phyloP scores from a whole-genome alignment of 1,140 invertebrate genomes.

The Lasaia peninsularis region DNA sequence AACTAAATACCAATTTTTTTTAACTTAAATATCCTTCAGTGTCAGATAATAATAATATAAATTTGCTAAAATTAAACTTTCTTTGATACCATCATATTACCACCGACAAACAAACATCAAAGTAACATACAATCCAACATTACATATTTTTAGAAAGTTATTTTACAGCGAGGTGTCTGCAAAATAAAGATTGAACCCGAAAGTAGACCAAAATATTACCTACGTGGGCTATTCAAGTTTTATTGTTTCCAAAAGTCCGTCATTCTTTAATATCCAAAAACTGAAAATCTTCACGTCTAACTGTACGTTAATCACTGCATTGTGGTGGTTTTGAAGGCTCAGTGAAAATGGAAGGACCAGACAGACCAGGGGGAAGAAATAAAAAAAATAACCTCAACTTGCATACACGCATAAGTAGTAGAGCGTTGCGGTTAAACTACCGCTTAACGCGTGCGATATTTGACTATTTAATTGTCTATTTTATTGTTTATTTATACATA shows the following conservation, averaged over 20 bases:
- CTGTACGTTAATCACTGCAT: conserved; percentile 54
- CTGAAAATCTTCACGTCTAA: conserved; percentile 38
- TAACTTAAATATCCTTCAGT: too few species aligned
- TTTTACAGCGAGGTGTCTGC: too few species aligned
- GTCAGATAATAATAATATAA: too few species aligned
- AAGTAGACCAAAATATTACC: conserved; percentile 9
- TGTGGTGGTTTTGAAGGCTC: conserved; percentile 59
- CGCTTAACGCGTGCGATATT: conserved; percentile 22
- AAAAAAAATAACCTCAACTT: conserved; percentile 65
- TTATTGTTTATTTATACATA: too few species aligned
- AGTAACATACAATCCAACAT: background rate
- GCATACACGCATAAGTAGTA: conserved; percentile 54
- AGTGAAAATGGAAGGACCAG: conserved; percentile 60
- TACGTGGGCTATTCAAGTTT: conserved; percentile 11
- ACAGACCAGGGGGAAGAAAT: conserved; percentile 62
- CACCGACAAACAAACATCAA: too few species aligned
- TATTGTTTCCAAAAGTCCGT: conserved; percentile 8
- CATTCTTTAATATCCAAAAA: conserved; percentile 21
- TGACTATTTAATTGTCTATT: too few species aligned
- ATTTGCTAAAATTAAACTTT: too few species aligned
- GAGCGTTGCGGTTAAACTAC: conserved; percentile 35
- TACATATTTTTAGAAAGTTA: too few species aligned
- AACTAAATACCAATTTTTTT: too few species aligned
- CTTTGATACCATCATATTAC: too few species aligned
- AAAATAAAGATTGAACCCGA: background rate